Percentiles rank a stretch among this genome's conserved stretches.
phyloP scores from a whole-genome alignment of 1,140 invertebrate species.

The Microvelia longipes region DNA sequence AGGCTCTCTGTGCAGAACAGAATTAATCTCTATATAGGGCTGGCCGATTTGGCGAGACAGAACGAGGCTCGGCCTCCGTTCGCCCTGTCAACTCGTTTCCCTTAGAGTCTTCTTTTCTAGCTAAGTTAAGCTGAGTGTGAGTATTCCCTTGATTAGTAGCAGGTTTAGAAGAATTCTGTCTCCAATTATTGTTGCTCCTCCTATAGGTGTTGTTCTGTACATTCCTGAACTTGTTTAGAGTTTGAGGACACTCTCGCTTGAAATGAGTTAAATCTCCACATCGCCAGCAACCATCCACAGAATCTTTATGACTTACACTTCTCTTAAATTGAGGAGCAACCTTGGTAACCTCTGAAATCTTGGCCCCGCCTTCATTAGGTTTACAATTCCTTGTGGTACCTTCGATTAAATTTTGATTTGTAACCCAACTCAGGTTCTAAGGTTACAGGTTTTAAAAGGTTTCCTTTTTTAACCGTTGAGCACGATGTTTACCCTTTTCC shows the following conservation, averaged over 20 bases:
- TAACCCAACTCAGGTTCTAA: background rate
- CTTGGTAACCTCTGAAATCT: background rate
- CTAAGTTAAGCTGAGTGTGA: too few relatives aligned
- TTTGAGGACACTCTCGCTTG: background rate
- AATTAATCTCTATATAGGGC: background rate
- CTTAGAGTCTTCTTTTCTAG: background rate
- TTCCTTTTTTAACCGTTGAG: background rate
- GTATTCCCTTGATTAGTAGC: too few relatives aligned
- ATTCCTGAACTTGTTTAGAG: too few relatives aligned
- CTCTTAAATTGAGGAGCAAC: background rate
- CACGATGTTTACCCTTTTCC: background rate
- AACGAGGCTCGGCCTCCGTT: background rate
- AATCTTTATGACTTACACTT: background rate
- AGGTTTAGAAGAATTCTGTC: too few relatives aligned
- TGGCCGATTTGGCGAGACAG: background rate
- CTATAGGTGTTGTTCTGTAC: too few relatives aligned
- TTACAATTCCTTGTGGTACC: too few relatives aligned
- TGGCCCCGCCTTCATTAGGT: background rate
- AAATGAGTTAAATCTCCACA: background rate
- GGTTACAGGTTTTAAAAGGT: background rate
- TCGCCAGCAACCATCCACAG: background rate
- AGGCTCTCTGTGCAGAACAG: background rate
- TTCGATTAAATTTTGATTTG: background rate
- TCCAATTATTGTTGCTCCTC: too few relatives aligned
- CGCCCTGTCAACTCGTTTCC: background rate